Percentiles rank a stretch among this genome's conserved stretches.
These are phyloP conservation scores for Felis catus DNA, from an alignment of 2,113 vertebrate genomes.

Conservation along the genomic window F.catus_Fca126_mat1.0 CM031412.1:163566001-163566500, in stretches of 20 bases:
- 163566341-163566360: neutral
- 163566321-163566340: neutral
- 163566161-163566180: neutral
- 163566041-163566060: neutral
- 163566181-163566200: neutral
- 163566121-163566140: neutral
- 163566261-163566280: neutral
- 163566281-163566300: neutral
- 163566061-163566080: neutral
- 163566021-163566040: neutral
- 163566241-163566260: neutral
- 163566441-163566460: neutral
- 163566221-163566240: neutral
- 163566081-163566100: neutral
- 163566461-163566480: neutral
- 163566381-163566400: neutral
- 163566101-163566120: neutral
- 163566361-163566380: neutral
- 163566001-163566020: neutral
- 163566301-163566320: neutral
- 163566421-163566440: neutral
- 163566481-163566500: neutral
- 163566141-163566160: neutral
- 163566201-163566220: neutral
- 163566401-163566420: neutral